Percentiles rank a stretch among this genome's conserved stretches.
phyloP scores from a whole-genome alignment of 2,888 invertebrate species.

The Dromius quadrimaculatus region DNA sequence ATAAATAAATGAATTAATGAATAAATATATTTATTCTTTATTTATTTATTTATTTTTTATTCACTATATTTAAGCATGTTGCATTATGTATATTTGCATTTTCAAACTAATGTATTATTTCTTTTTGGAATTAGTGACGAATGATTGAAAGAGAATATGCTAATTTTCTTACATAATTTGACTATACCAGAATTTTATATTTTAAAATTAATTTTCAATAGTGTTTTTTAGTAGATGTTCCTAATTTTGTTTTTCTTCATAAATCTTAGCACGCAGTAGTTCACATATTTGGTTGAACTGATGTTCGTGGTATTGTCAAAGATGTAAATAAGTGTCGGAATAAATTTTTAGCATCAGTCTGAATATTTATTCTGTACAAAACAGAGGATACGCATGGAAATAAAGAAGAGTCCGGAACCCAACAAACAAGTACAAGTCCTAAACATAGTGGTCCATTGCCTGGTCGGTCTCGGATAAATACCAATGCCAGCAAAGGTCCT shows the following conservation, averaged over 20 bases:
- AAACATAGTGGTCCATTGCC: slow-evolving; percentile 44
- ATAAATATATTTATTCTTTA: not conserved
- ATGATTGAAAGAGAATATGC: not conserved
- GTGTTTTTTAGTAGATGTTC: not conserved
- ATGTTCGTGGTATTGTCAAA: slow-evolving; percentile 9
- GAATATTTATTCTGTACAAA: slow-evolving; percentile 46
- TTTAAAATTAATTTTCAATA: not conserved
- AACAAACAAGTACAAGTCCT: slow-evolving; percentile 38
- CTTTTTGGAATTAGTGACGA: not conserved
- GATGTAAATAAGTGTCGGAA: slow-evolving; percentile 29
- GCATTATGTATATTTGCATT: not conserved
- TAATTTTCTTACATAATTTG: not conserved
- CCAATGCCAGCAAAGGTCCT: slow-evolving; percentile 34
- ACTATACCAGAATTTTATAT: not conserved
- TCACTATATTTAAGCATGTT: not conserved
- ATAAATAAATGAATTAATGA: not conserved
- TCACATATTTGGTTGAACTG: not conserved
- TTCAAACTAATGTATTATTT: not conserved
- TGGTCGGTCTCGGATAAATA: slow-evolving; percentile 45
- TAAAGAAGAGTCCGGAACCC: slow-evolving; percentile 40
- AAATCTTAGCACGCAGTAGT: slow-evolving; percentile 3
- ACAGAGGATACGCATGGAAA: slow-evolving; percentile 44
- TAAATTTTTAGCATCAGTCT: slow-evolving; percentile 43
- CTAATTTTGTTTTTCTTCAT: not conserved
- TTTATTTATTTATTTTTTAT: too few species aligned